Conservation (phyloP, 2,888 invertebrate genomes). For the Cataglyphis altisquamis region DNA sequence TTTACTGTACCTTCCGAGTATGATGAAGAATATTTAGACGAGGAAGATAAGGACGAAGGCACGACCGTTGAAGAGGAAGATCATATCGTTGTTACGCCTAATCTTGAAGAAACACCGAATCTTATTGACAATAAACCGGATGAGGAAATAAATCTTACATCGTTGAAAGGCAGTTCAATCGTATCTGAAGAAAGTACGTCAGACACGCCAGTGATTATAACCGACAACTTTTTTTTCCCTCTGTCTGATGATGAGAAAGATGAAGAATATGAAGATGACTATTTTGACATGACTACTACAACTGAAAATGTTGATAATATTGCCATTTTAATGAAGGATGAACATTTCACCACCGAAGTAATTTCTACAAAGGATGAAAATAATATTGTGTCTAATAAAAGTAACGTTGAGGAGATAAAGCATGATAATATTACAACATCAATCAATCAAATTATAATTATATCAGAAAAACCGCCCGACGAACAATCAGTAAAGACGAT, state of each 20-base stretch:
- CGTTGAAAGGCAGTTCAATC: background rate
- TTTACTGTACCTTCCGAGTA: constrained; percentile 79
- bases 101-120: constrained; percentile 78
- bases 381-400: constrained; percentile 37
- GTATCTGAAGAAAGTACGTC: constrained; percentile 47
- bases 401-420: constrained; percentile 29
- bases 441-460: background rate
- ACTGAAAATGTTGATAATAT: constrained; percentile 37
- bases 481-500: constrained; percentile 13
- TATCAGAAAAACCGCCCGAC: background rate
- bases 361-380: constrained; percentile 48
- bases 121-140: constrained; percentile 75
- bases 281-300: constrained; percentile 40
- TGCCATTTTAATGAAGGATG: background rate
- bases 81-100: constrained; percentile 70
- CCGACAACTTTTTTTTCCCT: constrained; percentile 84
- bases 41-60: constrained; percentile 61
- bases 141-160: constrained; percentile 4
- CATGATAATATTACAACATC: constrained; percentile 27
- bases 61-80: constrained; percentile 29
- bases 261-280: constrained; percentile 67
- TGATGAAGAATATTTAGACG: constrained; percentile 73
- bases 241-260: constrained; percentile 69
- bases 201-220: constrained; percentile 81
- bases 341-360: constrained; percentile 22